Percentiles rank a stretch among this genome's conserved stretches.
Evolutionary conservation across 2,797 vertebrate species (phyloP).

Genomic region (Brachymystax lenok): DNA sequence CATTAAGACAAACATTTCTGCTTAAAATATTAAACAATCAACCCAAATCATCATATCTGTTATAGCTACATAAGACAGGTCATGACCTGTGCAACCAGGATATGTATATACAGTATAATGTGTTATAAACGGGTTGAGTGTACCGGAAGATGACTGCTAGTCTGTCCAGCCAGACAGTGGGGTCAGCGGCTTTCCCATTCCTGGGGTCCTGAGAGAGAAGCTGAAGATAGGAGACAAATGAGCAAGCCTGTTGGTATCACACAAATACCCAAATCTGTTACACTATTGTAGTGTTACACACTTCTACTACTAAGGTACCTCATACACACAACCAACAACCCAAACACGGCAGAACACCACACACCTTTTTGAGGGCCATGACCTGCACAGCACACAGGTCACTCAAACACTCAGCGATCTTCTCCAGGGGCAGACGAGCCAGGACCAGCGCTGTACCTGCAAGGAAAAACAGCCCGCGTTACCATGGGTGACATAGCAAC

Average conservation of each 20-base stretch:
- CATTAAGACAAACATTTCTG: background rate
- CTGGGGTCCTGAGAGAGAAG: slow-evolving; percentile 89
- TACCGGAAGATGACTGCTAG: slow-evolving; percentile 97
- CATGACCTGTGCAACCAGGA: background rate
- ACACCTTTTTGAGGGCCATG: slow-evolving; percentile 91
- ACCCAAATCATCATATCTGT: background rate
- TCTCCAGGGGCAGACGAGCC: slow-evolving; percentile 93
- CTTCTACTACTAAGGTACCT: background rate
- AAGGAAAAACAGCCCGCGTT: background rate
- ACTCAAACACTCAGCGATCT: slow-evolving; percentile 93
- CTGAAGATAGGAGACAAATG: slow-evolving; percentile 61
- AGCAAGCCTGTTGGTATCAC: background rate
- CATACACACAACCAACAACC: background rate
- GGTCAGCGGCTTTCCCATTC: slow-evolving; percentile 91
- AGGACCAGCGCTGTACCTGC: slow-evolving; percentile 93
- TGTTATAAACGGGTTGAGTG: slow-evolving; percentile 20
- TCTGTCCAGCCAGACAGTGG: slow-evolving; percentile 94
- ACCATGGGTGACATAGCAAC: background rate
- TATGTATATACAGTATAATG: background rate
- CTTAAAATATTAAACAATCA: background rate
- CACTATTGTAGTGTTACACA: background rate
- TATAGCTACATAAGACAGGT: background rate
- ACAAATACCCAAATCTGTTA: background rate
- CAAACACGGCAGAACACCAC: background rate
- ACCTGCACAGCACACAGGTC: slow-evolving; percentile 96